Percentiles rank a stretch among this genome's conserved stretches.
Conservation (phyloP, 2,888 invertebrate genomes). For the Sarcophaga variegata region DNA sequence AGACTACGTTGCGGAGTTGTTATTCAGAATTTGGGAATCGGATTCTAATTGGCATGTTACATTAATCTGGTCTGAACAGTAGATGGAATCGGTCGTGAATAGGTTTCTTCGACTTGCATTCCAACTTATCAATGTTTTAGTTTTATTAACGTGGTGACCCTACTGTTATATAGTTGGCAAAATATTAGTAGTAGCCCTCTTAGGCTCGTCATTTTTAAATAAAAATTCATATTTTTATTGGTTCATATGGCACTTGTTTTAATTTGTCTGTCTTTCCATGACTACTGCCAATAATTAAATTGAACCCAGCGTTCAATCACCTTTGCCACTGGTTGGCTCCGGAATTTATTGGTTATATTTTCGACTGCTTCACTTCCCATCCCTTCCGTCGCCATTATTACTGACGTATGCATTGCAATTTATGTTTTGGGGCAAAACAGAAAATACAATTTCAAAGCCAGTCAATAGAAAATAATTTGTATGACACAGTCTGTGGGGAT, state of each 20-base stretch:
- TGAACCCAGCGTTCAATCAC: constrained; percentile 50
- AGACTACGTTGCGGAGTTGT: too few species aligned
- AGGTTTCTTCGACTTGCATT: not conserved
- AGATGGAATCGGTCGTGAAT: not conserved
- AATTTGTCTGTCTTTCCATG: not conserved
- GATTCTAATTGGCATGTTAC: too few species aligned
- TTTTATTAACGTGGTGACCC: too few species aligned
- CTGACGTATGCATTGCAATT: not conserved
- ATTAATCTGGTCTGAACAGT: too few species aligned
- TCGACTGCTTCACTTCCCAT: not conserved
- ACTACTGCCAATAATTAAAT: constrained; percentile 47
- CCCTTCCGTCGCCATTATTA: not conserved
- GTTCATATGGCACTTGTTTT: not conserved
- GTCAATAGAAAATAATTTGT: constrained; percentile 26
- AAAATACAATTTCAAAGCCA: not conserved
- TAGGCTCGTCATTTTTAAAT: too few species aligned
- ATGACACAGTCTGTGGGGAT: constrained; percentile 7
- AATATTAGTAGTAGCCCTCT: too few species aligned
- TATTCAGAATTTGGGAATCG: too few species aligned
- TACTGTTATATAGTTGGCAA: too few species aligned
- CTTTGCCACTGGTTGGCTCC: constrained; percentile 55
- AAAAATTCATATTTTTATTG: too few species aligned
- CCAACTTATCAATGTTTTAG: too few species aligned
- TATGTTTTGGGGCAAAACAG: constrained; percentile 22
- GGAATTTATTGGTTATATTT: not conserved